Percentiles rank a stretch among this genome's conserved stretches.
Conservation (phyloP, 2,113 vertebrate genomes). For the Leiothrix lutea region DNA sequence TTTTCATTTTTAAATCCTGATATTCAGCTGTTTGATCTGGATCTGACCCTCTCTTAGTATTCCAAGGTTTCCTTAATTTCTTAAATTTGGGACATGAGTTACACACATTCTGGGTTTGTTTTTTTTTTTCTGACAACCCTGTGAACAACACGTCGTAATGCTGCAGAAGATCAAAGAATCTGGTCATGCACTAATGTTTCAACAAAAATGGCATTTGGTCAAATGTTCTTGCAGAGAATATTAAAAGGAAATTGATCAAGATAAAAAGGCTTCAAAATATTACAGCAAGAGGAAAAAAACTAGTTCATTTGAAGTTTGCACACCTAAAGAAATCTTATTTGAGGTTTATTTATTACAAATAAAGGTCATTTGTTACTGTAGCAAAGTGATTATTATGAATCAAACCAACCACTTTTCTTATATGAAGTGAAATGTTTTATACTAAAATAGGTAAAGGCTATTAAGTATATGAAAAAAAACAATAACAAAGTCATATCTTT, state of each 20-base stretch:
- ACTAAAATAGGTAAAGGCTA: background rate
- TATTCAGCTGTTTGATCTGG: background rate
- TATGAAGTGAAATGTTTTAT: background rate
- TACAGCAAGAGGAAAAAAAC: background rate
- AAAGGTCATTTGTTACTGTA: background rate
- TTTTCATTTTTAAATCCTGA: background rate
- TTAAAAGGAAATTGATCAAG: background rate
- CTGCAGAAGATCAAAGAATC: background rate
- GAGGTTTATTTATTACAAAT: background rate
- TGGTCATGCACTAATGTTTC: background rate
- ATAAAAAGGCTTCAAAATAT: background rate
- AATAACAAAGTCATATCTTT: background rate
- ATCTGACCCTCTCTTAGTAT: background rate
- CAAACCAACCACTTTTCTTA: background rate
- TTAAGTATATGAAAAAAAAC: background rate
- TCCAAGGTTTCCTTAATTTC: background rate
- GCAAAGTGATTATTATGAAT: background rate
- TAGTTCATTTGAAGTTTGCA: background rate
- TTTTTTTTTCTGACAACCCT: fast-evolving
- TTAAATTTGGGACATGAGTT: background rate
- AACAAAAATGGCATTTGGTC: background rate
- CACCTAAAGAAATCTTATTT: background rate
- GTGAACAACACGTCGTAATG: background rate
- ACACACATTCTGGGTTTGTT: fast-evolving
- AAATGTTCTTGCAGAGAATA: background rate